Percentiles rank a stretch among this genome's conserved stretches.
Evolutionary conservation across 2,113 vertebrate genomes (phyloP).

Genomic region (Mus spicilegus): DNA sequence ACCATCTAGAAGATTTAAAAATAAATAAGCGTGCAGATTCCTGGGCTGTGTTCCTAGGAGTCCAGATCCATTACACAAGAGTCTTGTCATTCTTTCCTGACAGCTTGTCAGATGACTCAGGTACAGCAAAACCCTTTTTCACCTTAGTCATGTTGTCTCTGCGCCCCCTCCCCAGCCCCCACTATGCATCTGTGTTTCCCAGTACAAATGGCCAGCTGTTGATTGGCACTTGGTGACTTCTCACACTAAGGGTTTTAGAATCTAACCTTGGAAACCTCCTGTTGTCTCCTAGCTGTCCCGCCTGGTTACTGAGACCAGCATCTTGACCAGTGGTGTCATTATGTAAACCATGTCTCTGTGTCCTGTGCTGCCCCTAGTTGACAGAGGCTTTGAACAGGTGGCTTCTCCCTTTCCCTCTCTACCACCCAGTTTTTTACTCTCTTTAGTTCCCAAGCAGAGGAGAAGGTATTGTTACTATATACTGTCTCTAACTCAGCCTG

Average conservation of each 20-base stretch:
- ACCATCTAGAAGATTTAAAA: not conserved
- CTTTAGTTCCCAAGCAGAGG: not conserved
- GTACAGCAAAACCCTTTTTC: not conserved
- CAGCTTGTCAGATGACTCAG: not conserved
- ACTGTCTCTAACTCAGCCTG: not conserved
- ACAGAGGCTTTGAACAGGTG: not conserved
- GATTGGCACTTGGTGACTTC: not conserved
- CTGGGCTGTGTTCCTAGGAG: not conserved
- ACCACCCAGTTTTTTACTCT: accelerated
- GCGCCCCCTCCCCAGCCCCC: not conserved
- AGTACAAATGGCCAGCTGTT: not conserved
- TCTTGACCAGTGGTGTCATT: not conserved
- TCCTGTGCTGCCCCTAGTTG: not conserved
- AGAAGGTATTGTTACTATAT: not conserved
- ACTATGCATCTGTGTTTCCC: not conserved
- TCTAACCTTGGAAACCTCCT: not conserved
- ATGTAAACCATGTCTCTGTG: not conserved
- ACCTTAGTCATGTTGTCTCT: not conserved
- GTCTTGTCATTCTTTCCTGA: not conserved
- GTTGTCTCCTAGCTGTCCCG: not conserved
- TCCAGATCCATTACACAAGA: not conserved
- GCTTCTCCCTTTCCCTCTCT: not conserved
- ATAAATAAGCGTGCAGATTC: not conserved
- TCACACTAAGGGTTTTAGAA: not conserved
- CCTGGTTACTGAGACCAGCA: not conserved